Evolutionary conservation across 2,888 invertebrate species (phyloP).

Genomic region (Dascillus cervinus): DNA sequence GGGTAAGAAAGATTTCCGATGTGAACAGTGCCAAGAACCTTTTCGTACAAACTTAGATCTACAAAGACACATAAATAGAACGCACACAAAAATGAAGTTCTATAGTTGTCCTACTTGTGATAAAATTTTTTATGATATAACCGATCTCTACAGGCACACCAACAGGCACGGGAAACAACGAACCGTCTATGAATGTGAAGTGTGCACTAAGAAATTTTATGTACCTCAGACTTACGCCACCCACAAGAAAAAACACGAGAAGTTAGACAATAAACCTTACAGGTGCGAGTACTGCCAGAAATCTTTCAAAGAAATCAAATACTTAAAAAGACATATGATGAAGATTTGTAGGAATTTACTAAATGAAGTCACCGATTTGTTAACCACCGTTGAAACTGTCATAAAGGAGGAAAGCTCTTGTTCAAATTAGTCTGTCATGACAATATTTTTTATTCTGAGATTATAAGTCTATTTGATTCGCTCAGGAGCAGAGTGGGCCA

Average conservation of each 20-base stretch:
- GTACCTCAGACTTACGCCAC: conserved; percentile 3
- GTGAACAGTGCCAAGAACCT: conserved; percentile 9
- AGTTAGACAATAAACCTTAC: conserved; percentile 1
- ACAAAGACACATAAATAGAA: conserved; percentile 5
- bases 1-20: conserved; percentile 6
- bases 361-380: conserved; percentile 1
- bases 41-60: conserved; percentile 8
- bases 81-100: conserved; percentile 37
- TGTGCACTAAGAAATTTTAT: conserved; percentile 3
- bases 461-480: no score
- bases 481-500: no score
- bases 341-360: conserved; percentile 3
- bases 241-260: conserved; percentile 3
- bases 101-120: conserved; percentile 3
- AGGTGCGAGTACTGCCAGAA: conserved; percentile 4
- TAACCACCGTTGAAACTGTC: conserved; percentile 3
- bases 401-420: conserved; percentile 5
- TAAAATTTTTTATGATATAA: conserved; percentile 5
- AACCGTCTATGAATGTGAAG: conserved; percentile 3
- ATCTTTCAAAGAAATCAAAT: conserved; percentile 3
- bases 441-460: no score
- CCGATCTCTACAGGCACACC: conserved; percentile 2
- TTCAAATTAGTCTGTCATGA: no score
- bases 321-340: conserved; percentile 1
- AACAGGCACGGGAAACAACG: conserved; percentile 4